phyloP scores from a whole-genome alignment of 2,797 vertebrate species.

The Anguilla megastoma region DNA sequence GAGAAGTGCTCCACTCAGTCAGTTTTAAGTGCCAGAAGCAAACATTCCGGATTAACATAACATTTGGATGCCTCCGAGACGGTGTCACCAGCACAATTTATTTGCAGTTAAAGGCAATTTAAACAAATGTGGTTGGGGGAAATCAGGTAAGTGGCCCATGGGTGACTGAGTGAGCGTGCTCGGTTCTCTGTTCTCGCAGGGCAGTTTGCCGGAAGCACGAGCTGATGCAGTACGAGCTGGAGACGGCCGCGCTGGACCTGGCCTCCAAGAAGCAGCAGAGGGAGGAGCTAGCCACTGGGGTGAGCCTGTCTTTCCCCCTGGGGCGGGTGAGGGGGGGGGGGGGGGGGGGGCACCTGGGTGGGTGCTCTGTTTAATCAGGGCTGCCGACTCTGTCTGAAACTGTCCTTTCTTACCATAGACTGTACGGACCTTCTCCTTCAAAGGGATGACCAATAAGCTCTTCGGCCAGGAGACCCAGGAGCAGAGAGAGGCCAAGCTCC shows the following conservation, averaged over 20 bases:
- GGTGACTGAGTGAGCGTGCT: background rate
- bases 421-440: slow-evolving; percentile 89
- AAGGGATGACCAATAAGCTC: slow-evolving; percentile 95
- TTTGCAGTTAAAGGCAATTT: background rate
- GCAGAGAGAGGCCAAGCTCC: slow-evolving; percentile 88
- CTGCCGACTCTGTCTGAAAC: background rate
- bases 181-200: slow-evolving; percentile 65
- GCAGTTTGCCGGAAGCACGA: slow-evolving; percentile 94
- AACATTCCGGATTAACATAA: background rate
- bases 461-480: slow-evolving; percentile 95
- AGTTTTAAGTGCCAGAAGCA: background rate
- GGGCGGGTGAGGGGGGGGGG: background rate
- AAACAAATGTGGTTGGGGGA: background rate
- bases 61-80: background rate
- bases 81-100: background rate
- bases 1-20: background rate
- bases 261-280: slow-evolving; percentile 91
- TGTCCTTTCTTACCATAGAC: slow-evolving; percentile 69
- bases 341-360: background rate
- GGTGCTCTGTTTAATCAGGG: background rate
- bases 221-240: slow-evolving; percentile 91
- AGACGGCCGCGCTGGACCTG: slow-evolving; percentile 86
- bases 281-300: slow-evolving; percentile 93
- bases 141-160: background rate
- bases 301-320: slow-evolving; percentile 57